phyloP scores from a whole-genome alignment of 1,140 invertebrate species.

The Dinoponera quadriceps region DNA sequence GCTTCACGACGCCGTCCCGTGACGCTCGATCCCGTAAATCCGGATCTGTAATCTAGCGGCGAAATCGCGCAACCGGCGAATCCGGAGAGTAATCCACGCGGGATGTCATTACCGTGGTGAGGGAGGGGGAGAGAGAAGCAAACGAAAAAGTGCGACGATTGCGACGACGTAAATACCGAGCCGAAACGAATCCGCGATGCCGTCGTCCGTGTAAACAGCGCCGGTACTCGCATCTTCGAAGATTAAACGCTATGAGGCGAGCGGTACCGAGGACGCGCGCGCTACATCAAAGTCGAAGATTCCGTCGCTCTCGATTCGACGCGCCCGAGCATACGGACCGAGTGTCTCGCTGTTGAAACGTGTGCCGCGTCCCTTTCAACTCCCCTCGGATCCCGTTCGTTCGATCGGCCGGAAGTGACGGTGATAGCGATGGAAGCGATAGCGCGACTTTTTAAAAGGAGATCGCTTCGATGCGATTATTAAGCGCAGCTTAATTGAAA shows the following conservation, averaged over 20 bases:
- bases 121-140: constrained; percentile 12
- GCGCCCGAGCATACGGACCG: constrained; percentile 29
- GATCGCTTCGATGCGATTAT: neutral
- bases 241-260: constrained; percentile 42
- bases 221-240: constrained; percentile 43
- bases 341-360: constrained; percentile 31
- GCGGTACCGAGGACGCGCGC: constrained; percentile 9
- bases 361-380: neutral
- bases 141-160: constrained; percentile 62
- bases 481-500: no score
- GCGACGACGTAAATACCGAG: neutral
- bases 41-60: constrained; percentile 9
- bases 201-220: constrained; percentile 43
- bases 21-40: neutral
- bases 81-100: constrained; percentile 35
- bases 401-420: constrained; percentile 8
- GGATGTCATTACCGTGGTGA: constrained; percentile 48
- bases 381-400: neutral
- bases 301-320: constrained; percentile 28
- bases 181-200: constrained; percentile 68
- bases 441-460: neutral
- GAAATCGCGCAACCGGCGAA: neutral
- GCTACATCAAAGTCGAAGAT: constrained; percentile 48
- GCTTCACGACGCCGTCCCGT: neutral
- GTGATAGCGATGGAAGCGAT: neutral